Base-by-base conservation (phyloP, 1,140 invertebrate genomes). In the Plodia interpunctella region DNA sequence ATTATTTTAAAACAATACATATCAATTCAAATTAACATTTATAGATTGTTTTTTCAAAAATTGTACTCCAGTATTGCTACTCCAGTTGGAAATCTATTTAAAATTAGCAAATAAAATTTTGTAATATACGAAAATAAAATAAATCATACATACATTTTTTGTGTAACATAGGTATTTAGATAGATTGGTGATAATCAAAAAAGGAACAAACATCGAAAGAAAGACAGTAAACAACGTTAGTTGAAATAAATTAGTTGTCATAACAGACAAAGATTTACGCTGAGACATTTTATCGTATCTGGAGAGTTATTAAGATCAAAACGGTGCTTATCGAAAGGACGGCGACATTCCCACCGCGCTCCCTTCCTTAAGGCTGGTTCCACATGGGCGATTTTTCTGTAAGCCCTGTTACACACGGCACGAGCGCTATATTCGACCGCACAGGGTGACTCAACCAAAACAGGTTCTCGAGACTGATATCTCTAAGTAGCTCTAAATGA, bases 261-360 rank as follows among this genome's bases (percentile, higher is more conserved):
- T 53, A 25, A 53, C 51, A 53, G 51, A 25, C 21, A 53, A n/a
- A 53, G 51, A 53, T 53, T 53, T 25, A 53, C 51, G 51, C 17
- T 13, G 3, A 5, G 21, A 25, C n/a, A 15, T 53, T 53, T 53
- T 53, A 53, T 28, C 28, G 28, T 28, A 28, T 53, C 51, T 53
- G 13, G 4, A 53, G 17, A 53, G 51, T 53, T 53, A 53, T 53
- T 53, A 17, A 25, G 20, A 53, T 53, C 51, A 25, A 53, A 53
- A 53, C 21, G 51, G 17, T 51, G 19, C 13, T 53, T 53, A 53
- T 53, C 51, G 51, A 5, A 53, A 25, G 13, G 21, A 53, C 11
- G 17, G 17, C 11, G 17, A n/a, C 13, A 53, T 53, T 51, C 49
- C 49, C 18, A 13, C 19, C n/a, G 21, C 38, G 51, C 20, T 25